Conservation (phyloP, 2,113 vertebrate species). For the Maccullochella peelii region DNA sequence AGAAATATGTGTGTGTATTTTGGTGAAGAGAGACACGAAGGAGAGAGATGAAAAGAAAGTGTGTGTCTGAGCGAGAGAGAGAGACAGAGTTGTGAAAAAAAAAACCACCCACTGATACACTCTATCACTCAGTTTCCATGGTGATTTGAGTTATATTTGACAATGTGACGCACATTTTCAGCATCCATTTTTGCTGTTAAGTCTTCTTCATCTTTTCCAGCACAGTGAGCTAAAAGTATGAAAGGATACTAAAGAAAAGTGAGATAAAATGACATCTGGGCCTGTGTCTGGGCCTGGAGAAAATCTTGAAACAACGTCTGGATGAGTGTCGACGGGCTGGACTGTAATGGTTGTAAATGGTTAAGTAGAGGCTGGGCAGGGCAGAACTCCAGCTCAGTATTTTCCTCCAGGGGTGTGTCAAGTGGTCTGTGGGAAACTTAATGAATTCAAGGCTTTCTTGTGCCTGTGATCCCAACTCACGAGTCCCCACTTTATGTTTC, state of each 20-base stretch:
- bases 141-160: conserved; percentile 73
- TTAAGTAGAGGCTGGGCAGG: not conserved
- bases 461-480: not conserved
- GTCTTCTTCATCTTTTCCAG: conserved; percentile 47
- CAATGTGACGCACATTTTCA: conserved; percentile 58
- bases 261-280: not conserved
- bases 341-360: not conserved
- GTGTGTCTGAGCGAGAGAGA: not conserved
- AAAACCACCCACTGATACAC: conserved; percentile 47
- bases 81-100: conserved; percentile 29
- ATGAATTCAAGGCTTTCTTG: conserved; percentile 21
- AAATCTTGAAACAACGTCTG: not conserved
- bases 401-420: conserved; percentile 25
- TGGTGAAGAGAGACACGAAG: conserved; percentile 22
- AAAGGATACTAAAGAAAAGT: not conserved
- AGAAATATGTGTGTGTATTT: conserved; percentile 14
- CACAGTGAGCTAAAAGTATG: conserved; percentile 34
- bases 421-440: conserved; percentile 30
- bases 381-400: conserved; percentile 9
- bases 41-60: conserved; percentile 39
- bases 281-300: not conserved
- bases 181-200: conserved; percentile 46
- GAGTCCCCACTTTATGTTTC: conserved; percentile 19
- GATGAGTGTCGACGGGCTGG: not conserved
- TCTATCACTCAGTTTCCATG: conserved; percentile 74